Conservation (phyloP, 2,113 vertebrate genomes). For the Hippolais icterina region DNA sequence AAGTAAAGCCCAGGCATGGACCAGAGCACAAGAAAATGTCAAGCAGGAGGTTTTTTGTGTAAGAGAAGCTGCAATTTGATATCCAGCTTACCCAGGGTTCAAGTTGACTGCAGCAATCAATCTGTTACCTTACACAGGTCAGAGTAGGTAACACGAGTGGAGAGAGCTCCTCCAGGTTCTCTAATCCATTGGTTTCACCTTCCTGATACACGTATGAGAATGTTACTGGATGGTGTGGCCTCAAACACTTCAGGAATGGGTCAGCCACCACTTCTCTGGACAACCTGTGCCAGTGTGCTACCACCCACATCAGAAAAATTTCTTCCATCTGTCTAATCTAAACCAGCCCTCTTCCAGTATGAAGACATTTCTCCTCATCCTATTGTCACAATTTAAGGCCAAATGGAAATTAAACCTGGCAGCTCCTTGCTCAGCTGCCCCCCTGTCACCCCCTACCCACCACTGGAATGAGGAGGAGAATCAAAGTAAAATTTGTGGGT, state of each 20-base stretch:
- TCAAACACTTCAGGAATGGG: background rate
- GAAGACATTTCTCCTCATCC: background rate
- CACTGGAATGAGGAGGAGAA: background rate
- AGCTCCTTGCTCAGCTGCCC: background rate
- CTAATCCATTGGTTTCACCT: background rate
- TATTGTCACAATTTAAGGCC: rapidly evolving
- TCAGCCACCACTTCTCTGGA: background rate
- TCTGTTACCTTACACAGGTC: background rate
- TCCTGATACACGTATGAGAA: background rate
- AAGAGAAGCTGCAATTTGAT: background rate
- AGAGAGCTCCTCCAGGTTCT: background rate
- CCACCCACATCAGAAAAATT: background rate
- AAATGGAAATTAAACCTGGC: background rate
- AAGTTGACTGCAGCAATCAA: background rate
- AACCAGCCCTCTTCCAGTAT: background rate
- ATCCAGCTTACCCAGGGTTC: background rate
- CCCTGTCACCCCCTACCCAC: too few relatives aligned
- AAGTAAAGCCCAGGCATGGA: background rate
- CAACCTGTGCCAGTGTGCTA: background rate
- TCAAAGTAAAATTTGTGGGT: background rate
- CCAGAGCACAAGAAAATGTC: background rate
- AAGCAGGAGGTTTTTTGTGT: background rate
- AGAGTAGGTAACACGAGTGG: background rate
- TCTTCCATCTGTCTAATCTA: background rate
- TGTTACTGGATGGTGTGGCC: background rate